Evolutionary conservation across 2,113 vertebrate genomes (phyloP).

Genomic region (Cercocebus atys): DNA sequence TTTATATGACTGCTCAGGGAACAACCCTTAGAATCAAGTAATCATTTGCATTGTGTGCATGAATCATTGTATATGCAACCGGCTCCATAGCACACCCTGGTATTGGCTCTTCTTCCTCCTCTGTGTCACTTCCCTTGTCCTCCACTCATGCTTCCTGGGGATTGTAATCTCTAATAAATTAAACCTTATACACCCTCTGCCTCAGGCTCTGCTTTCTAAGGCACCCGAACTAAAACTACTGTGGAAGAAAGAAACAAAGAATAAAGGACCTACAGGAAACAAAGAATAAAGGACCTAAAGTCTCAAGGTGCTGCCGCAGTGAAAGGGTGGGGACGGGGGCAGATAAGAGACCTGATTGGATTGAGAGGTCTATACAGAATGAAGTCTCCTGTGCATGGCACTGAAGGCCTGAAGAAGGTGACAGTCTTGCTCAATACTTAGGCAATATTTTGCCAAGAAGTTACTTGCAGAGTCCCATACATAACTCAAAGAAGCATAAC

Average conservation of each 20-base stretch:
- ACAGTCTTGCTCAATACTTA: not conserved
- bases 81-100: not conserved
- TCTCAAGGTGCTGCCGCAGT: not conserved
- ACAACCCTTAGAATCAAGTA: not conserved
- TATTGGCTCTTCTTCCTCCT: not conserved
- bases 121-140: not conserved
- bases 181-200: not conserved
- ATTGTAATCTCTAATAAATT: not conserved
- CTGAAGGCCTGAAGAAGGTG: not conserved
- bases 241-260: not conserved
- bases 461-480: not conserved
- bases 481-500: not conserved
- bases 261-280: not conserved
- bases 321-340: rapidly evolving
- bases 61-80: not conserved
- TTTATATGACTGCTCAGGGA: not conserved
- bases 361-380: not conserved
- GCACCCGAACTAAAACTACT: not conserved
- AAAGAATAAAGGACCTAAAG: not conserved
- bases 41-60: not conserved
- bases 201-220: not conserved
- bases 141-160: not conserved
- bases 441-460: not conserved
- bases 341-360: not conserved
- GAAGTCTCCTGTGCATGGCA: not conserved